A percentile compares a stretch with the other conserved stretches of the same genome.
phyloP scores from a whole-genome alignment of 2,797 vertebrate species.

The Avahi laniger region DNA sequence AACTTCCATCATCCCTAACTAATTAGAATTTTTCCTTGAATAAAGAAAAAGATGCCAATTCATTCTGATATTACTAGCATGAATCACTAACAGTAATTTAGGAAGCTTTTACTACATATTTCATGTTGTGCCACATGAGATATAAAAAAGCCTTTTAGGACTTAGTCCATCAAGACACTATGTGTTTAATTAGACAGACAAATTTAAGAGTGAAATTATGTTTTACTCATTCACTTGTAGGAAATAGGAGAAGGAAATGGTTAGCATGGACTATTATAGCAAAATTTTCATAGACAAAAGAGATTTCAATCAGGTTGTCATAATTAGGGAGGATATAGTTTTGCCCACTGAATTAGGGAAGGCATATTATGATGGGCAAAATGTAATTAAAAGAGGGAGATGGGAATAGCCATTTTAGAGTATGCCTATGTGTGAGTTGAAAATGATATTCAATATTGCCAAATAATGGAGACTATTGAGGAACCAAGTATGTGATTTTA shows the following conservation, averaged over 20 bases:
- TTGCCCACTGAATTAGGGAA: not conserved
- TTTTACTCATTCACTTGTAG: not conserved
- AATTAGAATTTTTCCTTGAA: not conserved
- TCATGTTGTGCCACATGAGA: not conserved
- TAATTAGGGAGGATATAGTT: not conserved
- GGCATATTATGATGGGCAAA: not conserved
- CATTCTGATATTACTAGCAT: conserved; percentile 7
- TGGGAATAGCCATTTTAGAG: not conserved
- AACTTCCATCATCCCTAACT: not conserved
- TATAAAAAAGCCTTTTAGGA: not conserved
- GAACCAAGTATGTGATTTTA: not conserved
- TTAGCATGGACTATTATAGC: not conserved
- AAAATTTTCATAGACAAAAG: not conserved
- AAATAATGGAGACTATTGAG: not conserved
- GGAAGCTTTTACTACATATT: not conserved
- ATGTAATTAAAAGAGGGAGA: not conserved
- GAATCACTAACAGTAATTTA: not conserved
- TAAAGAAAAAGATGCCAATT: not conserved
- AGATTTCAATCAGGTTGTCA: not conserved
- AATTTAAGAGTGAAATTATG: not conserved
- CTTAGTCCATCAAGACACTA: not conserved
- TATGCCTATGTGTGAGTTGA: not conserved
- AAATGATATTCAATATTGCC: not conserved
- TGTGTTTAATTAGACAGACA: not conserved
- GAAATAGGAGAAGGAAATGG: not conserved